Conservation (phyloP, 2,113 vertebrate species). For the Chamaetylas fuelleborni region DNA sequence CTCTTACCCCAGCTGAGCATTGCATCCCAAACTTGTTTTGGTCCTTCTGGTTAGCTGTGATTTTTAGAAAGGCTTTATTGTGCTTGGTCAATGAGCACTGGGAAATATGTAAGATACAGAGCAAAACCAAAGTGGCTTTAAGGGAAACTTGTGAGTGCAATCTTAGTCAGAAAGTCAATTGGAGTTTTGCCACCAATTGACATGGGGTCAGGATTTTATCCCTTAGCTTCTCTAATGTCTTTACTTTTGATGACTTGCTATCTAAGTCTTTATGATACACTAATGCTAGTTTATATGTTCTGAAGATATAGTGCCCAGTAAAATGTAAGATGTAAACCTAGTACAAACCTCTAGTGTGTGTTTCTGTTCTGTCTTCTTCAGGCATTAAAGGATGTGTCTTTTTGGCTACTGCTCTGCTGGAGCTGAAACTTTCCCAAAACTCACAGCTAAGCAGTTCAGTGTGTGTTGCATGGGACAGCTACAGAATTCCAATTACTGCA, state of each 20-base stretch:
- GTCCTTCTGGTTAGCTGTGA: background rate
- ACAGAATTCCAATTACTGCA: constrained; percentile 61
- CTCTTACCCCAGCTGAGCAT: background rate
- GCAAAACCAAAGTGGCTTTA: background rate
- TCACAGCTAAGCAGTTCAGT: constrained; percentile 50
- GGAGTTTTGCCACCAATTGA: constrained; percentile 14
- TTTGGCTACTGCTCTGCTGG: constrained; percentile 41
- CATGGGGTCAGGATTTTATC: background rate
- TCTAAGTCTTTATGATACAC: background rate
- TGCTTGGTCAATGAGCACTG: background rate
- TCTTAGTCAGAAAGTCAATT: background rate
- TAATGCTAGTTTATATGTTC: background rate
- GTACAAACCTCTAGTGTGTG: background rate
- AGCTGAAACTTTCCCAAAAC: constrained; percentile 53
- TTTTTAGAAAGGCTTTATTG: background rate
- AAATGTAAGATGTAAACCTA: background rate
- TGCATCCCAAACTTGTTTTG: background rate
- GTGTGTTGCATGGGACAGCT: constrained; percentile 40
- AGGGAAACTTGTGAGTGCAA: background rate
- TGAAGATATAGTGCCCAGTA: background rate
- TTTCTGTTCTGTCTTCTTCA: constrained; percentile 52
- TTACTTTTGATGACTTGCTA: background rate
- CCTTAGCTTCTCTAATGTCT: background rate
- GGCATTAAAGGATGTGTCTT: constrained; percentile 41
- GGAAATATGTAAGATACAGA: background rate